Conservation (phyloP, 2,888 invertebrate species). For the Pristionchus japonicus region DNA sequence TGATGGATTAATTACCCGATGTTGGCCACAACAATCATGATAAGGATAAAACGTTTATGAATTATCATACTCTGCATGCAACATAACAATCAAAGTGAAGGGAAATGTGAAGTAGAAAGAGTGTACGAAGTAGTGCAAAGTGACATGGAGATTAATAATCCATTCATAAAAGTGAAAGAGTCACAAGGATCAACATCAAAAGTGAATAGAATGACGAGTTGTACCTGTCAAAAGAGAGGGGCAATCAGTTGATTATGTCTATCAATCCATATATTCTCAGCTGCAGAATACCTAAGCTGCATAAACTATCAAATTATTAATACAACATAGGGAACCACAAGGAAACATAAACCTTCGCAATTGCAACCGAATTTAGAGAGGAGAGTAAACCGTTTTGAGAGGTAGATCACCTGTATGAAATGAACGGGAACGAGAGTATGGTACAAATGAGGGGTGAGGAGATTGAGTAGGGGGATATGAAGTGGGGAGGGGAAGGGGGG, state of each 20-base stretch:
- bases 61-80: slow-evolving; percentile 21
- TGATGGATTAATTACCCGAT: background rate
- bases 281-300: background rate
- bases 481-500: background rate
- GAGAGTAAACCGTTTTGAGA: slow-evolving; percentile 7
- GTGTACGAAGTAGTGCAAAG: slow-evolving; percentile 4
- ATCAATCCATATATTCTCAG: background rate
- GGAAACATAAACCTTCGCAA: slow-evolving; percentile 12
- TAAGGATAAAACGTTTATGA: slow-evolving; percentile 4
- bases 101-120: background rate
- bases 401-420: slow-evolving; percentile 25
- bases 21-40: background rate
- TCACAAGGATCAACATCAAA: slow-evolving; percentile 33
- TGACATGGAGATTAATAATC: slow-evolving; percentile 32
- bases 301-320: slow-evolving; percentile 29
- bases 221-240: background rate
- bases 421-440: background rate
- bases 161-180: slow-evolving; percentile 39
- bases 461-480: background rate
- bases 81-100: slow-evolving; percentile 14
- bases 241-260: slow-evolving; percentile 21
- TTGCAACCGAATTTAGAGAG: slow-evolving; percentile 18
- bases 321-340: slow-evolving; percentile 17
- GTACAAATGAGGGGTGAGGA: background rate
- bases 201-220: slow-evolving; percentile 37